Evolutionary conservation across 2,888 invertebrate genomes (phyloP), one percentile per base, ranked within the genome.

Genomic region (Eutolmus rufibarbis): DNA sequence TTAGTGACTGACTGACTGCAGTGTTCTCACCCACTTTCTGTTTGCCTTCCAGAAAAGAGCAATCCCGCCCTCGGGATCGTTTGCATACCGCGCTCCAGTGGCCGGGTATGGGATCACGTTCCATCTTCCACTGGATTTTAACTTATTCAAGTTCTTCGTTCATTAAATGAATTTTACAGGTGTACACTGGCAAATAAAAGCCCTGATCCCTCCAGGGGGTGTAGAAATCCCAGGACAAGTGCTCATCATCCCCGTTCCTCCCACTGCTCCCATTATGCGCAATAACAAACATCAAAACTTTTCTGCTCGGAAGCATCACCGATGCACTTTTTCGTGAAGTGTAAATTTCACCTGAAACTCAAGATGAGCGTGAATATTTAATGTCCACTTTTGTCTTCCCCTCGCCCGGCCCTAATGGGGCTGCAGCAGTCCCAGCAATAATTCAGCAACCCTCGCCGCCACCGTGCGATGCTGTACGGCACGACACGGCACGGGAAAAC

Each of bases 291-390:
- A 82, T 82, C 66, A 82, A 56, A 57, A 66, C 82, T 82, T 66
- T 82, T 19, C 57, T 37, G 37, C 34, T 37, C 37, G n/a, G 23
- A 28, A 28, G 66, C 66, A 66, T 66, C 66, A 57, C 56, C 57
- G 37, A 23, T 66, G 37, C 82, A 57, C 82, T 57, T 57, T 76
- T 34, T 76, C 76, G 76, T 37, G 37, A n/a, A 57, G 82, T 66
- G 37, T n/a, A 82, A 82, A 82, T 57, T 66, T 37, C 19, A 56
- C 57, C 66, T 56, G 82, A 66, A 79, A 51, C 79, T 57, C 34
- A 82, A 82, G 82, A 82, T 37, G 82, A 57, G 57, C 82, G 82
- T 82, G 82, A 82, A 82, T 82, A 57, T 82, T 82, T 82, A 82
- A 82, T 37, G 82, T 57, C 37, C 28, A 82, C 57, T 82, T 66